phyloP scores from a whole-genome alignment of 1,140 invertebrate genomes.

The Eupeodes corollae region DNA sequence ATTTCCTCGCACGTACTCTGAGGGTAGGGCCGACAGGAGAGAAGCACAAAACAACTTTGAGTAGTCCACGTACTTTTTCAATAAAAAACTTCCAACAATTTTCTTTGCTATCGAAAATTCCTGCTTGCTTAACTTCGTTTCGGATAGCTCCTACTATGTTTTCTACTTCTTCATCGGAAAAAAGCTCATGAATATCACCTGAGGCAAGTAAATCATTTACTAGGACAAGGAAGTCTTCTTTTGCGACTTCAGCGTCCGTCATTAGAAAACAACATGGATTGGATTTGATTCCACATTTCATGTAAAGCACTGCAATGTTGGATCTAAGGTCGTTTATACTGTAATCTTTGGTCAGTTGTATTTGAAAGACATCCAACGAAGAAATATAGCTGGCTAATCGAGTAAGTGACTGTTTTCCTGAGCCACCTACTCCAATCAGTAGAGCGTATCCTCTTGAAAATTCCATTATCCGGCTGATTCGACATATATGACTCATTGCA shows the following conservation, averaged over 20 bases:
- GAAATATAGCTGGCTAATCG: slow-evolving; percentile 80
- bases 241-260: slow-evolving; percentile 85
- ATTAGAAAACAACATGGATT: slow-evolving; percentile 81
- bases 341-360: slow-evolving; percentile 83
- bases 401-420: slow-evolving; percentile 86
- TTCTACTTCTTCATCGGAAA: slow-evolving; percentile 84
- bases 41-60: slow-evolving; percentile 81
- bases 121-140: slow-evolving; percentile 64
- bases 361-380: slow-evolving; percentile 80
- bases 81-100: slow-evolving; percentile 96
- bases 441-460: slow-evolving; percentile 83
- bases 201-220: slow-evolving; percentile 90
- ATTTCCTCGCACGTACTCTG: slow-evolving; percentile 74
- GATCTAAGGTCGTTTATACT: slow-evolving; percentile 68
- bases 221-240: slow-evolving; percentile 83
- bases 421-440: slow-evolving; percentile 86
- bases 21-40: slow-evolving; percentile 82
- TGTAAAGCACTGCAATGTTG: slow-evolving; percentile 72
- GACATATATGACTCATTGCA: slow-evolving; percentile 82
- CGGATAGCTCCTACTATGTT: slow-evolving; percentile 70
- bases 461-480: slow-evolving; percentile 88
- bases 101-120: slow-evolving; percentile 75
- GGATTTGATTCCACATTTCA: slow-evolving; percentile 79
- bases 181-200: slow-evolving; percentile 84
- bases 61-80: slow-evolving; percentile 63